Evolutionary conservation across 2,888 invertebrate genomes (phyloP).

Genomic region (Ethmia dodecea): DNA sequence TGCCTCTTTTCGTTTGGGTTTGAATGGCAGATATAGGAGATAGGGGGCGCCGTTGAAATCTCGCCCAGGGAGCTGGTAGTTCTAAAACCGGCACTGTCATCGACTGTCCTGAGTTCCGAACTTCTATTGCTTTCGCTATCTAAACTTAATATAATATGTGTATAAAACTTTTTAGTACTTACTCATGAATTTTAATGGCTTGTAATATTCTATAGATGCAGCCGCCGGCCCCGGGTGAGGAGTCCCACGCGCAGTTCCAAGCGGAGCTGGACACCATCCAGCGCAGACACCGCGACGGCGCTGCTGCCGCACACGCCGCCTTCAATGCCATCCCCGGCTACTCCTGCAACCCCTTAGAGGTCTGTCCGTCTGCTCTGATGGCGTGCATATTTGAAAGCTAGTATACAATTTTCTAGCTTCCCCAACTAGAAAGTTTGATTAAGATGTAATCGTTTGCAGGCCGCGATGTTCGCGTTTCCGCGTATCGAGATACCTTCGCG

Average conservation of each 20-base stretch:
- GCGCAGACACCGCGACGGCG: slow-evolving; percentile 84
- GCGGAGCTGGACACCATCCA: slow-evolving; percentile 87
- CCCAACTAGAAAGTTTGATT: too few relatives aligned
- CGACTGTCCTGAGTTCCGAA: background rate
- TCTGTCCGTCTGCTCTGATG: too few relatives aligned
- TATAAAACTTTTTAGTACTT: background rate
- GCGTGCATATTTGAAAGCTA: too few relatives aligned
- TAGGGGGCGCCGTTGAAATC: too few relatives aligned
- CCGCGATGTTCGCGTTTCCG: slow-evolving; percentile 98
- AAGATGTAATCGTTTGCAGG: slow-evolving; percentile 54
- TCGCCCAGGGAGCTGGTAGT: too few relatives aligned
- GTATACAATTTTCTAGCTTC: too few relatives aligned
- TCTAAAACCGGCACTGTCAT: background rate
- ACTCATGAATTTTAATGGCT: background rate
- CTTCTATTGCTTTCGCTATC: too few relatives aligned
- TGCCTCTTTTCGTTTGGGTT: too few relatives aligned
- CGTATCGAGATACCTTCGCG: slow-evolving; percentile 86
- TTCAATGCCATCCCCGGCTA: slow-evolving; percentile 95
- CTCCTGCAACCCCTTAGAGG: slow-evolving; percentile 85
- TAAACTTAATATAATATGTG: too few relatives aligned
- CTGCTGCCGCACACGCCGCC: slow-evolving; percentile 89
- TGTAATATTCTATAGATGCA: slow-evolving; percentile 34
- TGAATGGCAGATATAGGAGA: too few relatives aligned
- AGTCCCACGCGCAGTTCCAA: slow-evolving; percentile 87
- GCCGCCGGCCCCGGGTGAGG: slow-evolving; percentile 90